These are phyloP conservation scores for Ceratotherium simum DNA, from an alignment of 2,113 vertebrate species.

Conservation along the genomic window DNA sequence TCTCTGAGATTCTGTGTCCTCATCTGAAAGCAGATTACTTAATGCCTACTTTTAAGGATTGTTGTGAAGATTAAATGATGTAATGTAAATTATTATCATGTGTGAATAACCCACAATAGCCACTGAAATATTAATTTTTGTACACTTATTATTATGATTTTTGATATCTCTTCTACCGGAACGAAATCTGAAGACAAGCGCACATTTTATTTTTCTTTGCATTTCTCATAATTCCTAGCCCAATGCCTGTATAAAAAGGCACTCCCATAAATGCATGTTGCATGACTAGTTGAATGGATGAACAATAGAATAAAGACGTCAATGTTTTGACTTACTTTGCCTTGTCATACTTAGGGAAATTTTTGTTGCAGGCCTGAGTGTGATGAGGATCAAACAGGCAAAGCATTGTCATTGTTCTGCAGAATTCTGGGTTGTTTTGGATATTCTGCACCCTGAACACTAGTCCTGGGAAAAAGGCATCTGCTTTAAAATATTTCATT, in stretches of 20 bases:
- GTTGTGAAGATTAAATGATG: background rate
- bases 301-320: background rate
- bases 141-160: background rate
- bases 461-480: background rate
- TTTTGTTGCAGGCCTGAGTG: background rate
- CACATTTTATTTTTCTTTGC: background rate
- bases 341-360: background rate
- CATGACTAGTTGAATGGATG: background rate
- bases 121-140: background rate
- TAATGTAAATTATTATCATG: background rate
- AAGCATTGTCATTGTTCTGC: background rate
- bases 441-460: background rate
- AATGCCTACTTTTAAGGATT: background rate
- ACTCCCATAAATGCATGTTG: background rate
- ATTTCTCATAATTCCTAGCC: background rate
- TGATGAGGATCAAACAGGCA: background rate
- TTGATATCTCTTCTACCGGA: background rate
- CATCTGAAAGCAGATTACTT: background rate
- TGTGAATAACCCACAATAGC: background rate
- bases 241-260: background rate
- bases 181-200: background rate
- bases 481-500: background rate
- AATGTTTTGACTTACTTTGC: background rate
- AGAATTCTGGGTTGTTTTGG: background rate
- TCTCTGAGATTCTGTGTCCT: constrained; percentile 7